Percentiles rank a stretch among this genome's conserved stretches.
These are phyloP conservation scores for Drosophila quadrilineata DNA, from an alignment of 1,140 invertebrate genomes.

Conservation along the genomic window DNA sequence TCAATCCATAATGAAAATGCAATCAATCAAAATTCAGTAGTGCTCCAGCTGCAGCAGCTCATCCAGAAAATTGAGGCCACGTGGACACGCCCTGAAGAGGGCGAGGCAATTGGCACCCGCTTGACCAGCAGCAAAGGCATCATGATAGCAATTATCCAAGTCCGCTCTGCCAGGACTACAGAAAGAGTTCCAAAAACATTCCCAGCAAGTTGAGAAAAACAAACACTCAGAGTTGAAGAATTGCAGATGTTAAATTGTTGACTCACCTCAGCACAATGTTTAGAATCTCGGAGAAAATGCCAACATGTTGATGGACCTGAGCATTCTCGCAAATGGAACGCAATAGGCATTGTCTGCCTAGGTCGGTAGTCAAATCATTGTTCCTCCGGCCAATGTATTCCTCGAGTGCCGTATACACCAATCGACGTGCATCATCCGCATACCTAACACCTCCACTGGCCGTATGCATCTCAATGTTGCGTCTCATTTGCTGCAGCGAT, in stretches of 20 bases:
- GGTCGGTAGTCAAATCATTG: constrained; percentile 30
- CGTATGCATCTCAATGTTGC: constrained; percentile 48
- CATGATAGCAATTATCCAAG: constrained; percentile 59
- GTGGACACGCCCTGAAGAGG: constrained; percentile 57
- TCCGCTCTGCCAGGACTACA: constrained; percentile 67
- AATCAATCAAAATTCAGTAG: constrained; percentile 56
- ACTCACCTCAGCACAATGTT: constrained; percentile 71
- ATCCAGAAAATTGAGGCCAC: constrained; percentile 53
- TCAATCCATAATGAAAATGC: constrained; percentile 21
- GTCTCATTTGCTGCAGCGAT: constrained; percentile 50
- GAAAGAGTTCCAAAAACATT: constrained; percentile 8
- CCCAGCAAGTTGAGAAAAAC: neutral
- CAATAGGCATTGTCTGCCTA: constrained; percentile 61
- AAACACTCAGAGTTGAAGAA: neutral
- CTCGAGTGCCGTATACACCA: constrained; percentile 68
- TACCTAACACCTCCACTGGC: constrained; percentile 48
- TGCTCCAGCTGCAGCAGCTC: constrained; percentile 33
- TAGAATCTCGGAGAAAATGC: constrained; percentile 73
- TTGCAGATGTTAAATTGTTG: constrained; percentile 1
- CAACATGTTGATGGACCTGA: constrained; percentile 69
- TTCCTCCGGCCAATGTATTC: constrained; percentile 58
- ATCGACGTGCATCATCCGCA: constrained; percentile 61
- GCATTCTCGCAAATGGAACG: constrained; percentile 79
- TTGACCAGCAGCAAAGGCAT: constrained; percentile 61
- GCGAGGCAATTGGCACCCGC: constrained; percentile 64